These are phyloP conservation scores for Phataginus tetradactyla DNA, from an alignment of 2,797 vertebrate species.

Conservation along the genomic window DNA sequence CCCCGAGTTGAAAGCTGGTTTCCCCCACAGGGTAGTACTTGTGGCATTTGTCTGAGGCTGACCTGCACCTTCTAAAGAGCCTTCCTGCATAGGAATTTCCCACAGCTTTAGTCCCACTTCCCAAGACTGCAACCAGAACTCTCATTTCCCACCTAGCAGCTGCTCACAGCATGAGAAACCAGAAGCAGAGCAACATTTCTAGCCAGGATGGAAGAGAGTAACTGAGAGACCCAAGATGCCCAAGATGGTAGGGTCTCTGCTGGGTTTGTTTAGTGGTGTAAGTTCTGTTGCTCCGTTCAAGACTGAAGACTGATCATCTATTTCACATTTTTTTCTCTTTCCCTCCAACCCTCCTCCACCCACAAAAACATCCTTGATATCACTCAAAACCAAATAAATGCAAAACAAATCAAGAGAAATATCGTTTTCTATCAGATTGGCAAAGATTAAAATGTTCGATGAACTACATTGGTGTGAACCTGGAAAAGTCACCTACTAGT, in stretches of 20 bases:
- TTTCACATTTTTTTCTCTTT: neutral
- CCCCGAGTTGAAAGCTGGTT: neutral
- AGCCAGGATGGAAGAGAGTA: neutral
- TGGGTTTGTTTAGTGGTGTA: neutral
- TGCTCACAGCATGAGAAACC: neutral
- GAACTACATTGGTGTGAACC: neutral
- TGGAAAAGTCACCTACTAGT: neutral
- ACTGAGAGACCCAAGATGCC: neutral
- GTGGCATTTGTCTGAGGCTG: neutral
- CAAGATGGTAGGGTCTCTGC: neutral
- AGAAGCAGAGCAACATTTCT: neutral
- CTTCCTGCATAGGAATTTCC: neutral
- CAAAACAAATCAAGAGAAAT: neutral
- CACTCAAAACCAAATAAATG: constrained; percentile 30
- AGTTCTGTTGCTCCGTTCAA: neutral
- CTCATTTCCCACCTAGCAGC: neutral
- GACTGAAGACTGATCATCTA: neutral
- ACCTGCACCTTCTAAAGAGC: neutral
- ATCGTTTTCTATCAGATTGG: neutral
- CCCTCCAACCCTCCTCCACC: neutral
- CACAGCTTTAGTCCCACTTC: neutral
- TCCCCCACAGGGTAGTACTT: neutral
- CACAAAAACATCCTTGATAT: neutral
- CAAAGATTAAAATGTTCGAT: neutral
- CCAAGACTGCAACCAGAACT: neutral